Percentiles rank a stretch among this genome's conserved stretches.
Conservation (phyloP, 2,888 invertebrate genomes). For the Chalcosyrphus nemorum region DNA sequence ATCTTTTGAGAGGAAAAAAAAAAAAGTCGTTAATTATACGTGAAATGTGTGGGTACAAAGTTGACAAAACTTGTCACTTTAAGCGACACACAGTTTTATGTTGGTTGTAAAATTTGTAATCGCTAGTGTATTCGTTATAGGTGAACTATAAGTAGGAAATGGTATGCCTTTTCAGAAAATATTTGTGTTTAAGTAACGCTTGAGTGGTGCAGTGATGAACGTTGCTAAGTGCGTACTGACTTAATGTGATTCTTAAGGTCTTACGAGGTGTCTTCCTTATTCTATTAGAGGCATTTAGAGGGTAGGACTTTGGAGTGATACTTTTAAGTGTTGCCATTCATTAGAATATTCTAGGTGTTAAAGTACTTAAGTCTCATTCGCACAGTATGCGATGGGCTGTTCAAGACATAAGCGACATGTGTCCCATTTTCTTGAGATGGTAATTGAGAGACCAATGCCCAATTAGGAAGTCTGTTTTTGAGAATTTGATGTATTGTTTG, state of each 20-base stretch:
- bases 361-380: too few species aligned
- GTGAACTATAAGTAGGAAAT: conserved; percentile 11
- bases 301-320: too few species aligned
- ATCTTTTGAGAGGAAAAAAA: background rate
- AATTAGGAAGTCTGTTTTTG: too few species aligned
- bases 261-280: background rate
- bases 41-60: conserved; percentile 28
- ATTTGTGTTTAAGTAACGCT: background rate
- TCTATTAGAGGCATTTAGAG: background rate
- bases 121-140: background rate
- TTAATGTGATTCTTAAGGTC: background rate
- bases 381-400: too few species aligned
- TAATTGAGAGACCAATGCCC: too few species aligned
- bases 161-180: background rate
- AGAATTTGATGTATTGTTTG: too few species aligned
- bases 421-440: too few species aligned
- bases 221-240: background rate
- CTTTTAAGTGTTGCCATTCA: too few species aligned
- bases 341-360: too few species aligned
- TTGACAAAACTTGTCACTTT: background rate
- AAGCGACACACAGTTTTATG: background rate
- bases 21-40: conserved; percentile 19
- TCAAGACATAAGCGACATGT: too few species aligned
- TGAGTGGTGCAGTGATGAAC: background rate
- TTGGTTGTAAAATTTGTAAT: background rate